Conservation (phyloP, 2,888 invertebrate species). For the Ptilodon capucinus region DNA sequence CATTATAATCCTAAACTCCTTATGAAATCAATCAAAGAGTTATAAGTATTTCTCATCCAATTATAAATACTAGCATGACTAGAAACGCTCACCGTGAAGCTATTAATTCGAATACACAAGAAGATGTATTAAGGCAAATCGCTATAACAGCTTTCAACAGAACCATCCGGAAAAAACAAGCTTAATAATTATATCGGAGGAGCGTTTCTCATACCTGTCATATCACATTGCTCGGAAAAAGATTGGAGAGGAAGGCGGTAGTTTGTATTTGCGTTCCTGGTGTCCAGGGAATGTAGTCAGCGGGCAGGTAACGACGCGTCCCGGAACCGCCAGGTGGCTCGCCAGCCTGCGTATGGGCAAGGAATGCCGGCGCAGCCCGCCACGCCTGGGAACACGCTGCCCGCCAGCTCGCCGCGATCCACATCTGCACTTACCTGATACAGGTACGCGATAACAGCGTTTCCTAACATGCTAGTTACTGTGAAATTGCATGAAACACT, state of each 20-base stretch:
- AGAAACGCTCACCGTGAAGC: background rate
- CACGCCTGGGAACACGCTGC: slow-evolving; percentile 66
- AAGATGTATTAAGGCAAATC: slow-evolving; percentile 23
- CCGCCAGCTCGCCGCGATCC: slow-evolving; percentile 30
- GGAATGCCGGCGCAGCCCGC: slow-evolving; percentile 62
- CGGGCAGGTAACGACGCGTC: slow-evolving; percentile 58
- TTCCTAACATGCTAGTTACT: slow-evolving; percentile 39
- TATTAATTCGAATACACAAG: slow-evolving; percentile 12
- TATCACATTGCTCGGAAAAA: slow-evolving; percentile 54
- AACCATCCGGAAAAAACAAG: slow-evolving; percentile 39
- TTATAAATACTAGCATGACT: background rate
- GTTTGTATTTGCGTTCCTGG: slow-evolving; percentile 62
- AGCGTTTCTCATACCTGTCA: slow-evolving; percentile 43
- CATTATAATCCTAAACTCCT: background rate
- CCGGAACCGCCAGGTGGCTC: slow-evolving; percentile 71
- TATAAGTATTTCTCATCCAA: background rate
- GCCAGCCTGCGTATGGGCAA: slow-evolving; percentile 68
- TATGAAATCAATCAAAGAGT: background rate
- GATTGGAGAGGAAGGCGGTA: slow-evolving; percentile 56
- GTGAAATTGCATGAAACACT: slow-evolving; percentile 23
- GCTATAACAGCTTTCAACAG: slow-evolving; percentile 28
- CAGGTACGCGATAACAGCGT: slow-evolving; percentile 51
- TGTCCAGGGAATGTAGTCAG: slow-evolving; percentile 66
- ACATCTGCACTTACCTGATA: slow-evolving; percentile 55
- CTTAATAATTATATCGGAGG: slow-evolving; percentile 41